Conservation (phyloP, 2,113 vertebrate genomes). For the Anhinga anhinga region DNA sequence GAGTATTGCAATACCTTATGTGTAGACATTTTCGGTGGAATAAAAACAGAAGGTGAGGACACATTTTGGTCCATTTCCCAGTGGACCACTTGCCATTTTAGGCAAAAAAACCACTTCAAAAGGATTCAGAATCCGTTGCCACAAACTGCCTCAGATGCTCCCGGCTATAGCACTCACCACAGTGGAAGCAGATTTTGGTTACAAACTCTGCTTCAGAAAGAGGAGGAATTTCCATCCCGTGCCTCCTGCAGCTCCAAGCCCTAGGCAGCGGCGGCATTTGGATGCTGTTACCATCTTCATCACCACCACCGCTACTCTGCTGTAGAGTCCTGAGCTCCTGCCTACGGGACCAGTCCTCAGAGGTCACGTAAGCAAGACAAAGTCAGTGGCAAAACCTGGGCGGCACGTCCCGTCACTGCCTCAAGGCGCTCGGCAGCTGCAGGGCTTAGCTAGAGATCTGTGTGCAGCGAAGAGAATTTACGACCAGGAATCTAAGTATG, state of each 20-base stretch:
- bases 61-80: neutral
- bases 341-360: rapidly evolving
- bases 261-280: rapidly evolving
- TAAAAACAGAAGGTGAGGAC: neutral
- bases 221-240: neutral
- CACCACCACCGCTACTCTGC: rapidly evolving
- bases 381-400: neutral
- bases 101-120: neutral
- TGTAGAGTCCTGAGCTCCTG: neutral
- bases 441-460: neutral
- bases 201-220: neutral
- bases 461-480: neutral
- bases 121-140: neutral
- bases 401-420: no score
- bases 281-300: no score
- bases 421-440: neutral
- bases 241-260: neutral
- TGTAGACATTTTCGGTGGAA: neutral
- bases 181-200: neutral
- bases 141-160: neutral
- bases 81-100: neutral
- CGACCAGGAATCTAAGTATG: neutral
- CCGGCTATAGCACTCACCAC: rapidly evolving
- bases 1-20: neutral
- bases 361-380: neutral